Base-by-base conservation (phyloP, 1,140 invertebrate genomes). In the Theocolax elegans region DNA sequence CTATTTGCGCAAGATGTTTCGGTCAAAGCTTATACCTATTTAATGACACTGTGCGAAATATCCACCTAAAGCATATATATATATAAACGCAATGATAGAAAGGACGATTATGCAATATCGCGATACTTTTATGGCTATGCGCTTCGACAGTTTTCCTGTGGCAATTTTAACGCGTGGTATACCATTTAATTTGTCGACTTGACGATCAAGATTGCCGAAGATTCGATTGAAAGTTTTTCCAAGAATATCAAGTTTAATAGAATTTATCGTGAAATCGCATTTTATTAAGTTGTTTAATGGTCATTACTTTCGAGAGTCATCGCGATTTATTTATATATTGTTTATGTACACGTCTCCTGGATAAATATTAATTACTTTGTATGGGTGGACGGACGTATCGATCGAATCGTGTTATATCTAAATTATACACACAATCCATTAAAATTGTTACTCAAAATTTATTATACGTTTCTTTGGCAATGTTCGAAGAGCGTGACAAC, bases 71-170 rank as follows among this genome's bases (percentile, higher is more conserved):
- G 35, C 10, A 29, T 2, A 29, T 21, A 44, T n/a, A n/a, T n/a
- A n/a, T n/a, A n/a, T n/a, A n/a, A 38, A 31, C 31, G 1, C 3
- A 15, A 1, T 29, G 23, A n/a, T 31, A 40, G 62, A 40, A 63
- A 49, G 31, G 29, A 35, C 48, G 19, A 53, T 65, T 65, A 15
- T 53, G 62, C 49, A 65, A 65, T 53, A 65, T 53, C 62, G 35
- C 23, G 21, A 23, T 10, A 25, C 19, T 38, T 48, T 46, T 46
- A 48, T 8, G 60, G 53, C 12, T n/a, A 8, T 19, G 25, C 42
- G 10, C 42, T 54, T 40, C 9, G 35, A 58, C 51, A 17, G 21
- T 27, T 29, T 63, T 63, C 60, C 46, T 63, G 29, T 63, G 46
- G 23, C 46, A 19, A 63, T 65, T 65, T 42, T 42, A 35, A 49